phyloP scores from a whole-genome alignment of 2,797 vertebrate genomes.

The Holocentrus rufus region DNA sequence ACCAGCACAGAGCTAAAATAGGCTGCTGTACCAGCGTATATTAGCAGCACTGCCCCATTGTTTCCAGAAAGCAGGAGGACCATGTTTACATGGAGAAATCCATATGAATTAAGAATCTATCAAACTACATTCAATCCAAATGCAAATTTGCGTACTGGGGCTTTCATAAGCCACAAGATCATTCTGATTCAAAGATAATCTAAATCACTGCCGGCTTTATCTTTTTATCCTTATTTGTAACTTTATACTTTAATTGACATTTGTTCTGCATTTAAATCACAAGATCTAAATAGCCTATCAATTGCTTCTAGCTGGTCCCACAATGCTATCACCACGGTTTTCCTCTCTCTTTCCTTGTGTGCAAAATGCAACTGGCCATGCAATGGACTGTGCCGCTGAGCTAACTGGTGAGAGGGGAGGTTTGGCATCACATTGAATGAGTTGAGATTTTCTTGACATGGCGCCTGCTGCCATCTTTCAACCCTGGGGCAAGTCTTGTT shows the following conservation, averaged over 20 bases:
- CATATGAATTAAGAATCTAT: background rate
- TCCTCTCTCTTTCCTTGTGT: background rate
- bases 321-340: background rate
- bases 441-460: background rate
- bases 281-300: background rate
- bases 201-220: background rate
- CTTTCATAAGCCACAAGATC: background rate
- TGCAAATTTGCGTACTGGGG: background rate
- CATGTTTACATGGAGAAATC: background rate
- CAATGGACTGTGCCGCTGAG: background rate
- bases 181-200: background rate
- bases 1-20: no score
- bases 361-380: background rate
- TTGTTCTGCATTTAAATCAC: background rate
- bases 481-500: background rate
- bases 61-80: no score
- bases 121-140: background rate
- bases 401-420: background rate
- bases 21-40: no score
- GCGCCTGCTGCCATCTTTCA: background rate
- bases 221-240: background rate
- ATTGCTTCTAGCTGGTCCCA: background rate
- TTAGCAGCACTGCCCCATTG: no score
- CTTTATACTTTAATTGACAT: background rate
- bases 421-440: background rate